Conservation (phyloP, 2,113 vertebrate genomes). For the Procavia capensis region DNA sequence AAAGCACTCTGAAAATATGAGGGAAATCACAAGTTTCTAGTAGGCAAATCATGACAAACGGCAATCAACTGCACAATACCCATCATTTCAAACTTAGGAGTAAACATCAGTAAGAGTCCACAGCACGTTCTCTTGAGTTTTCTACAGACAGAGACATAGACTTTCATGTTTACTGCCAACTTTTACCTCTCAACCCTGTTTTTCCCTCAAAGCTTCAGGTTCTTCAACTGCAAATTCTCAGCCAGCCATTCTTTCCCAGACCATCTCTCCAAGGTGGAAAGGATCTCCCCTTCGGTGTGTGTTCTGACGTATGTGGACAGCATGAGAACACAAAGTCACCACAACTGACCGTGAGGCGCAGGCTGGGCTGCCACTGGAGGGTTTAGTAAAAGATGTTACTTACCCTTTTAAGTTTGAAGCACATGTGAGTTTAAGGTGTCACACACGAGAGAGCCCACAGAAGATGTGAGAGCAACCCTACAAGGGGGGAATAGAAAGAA, state of each 20-base stretch:
- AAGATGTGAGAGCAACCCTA: slow-evolving; percentile 44
- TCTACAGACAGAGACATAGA: not conserved
- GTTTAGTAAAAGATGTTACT: not conserved
- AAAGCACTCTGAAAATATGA: slow-evolving; percentile 50
- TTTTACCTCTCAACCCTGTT: not conserved
- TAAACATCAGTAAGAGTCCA: not conserved
- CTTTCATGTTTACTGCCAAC: not conserved
- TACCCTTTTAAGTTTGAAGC: slow-evolving; percentile 51
- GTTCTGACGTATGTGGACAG: no score
- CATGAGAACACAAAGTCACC: not conserved
- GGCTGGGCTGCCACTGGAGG: not conserved
- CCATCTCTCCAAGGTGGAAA: not conserved
- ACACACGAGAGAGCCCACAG: slow-evolving; percentile 17
- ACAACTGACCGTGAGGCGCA: not conserved
- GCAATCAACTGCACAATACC: not conserved
- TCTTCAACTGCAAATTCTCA: slow-evolving; percentile 4
- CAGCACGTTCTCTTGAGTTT: not conserved
- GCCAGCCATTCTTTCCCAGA: not conserved
- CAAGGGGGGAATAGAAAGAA: not conserved
- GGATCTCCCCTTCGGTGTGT: not conserved
- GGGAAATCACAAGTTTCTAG: not conserved
- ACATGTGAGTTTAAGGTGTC: slow-evolving; percentile 42
- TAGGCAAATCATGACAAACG: not conserved
- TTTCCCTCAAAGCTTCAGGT: not conserved
- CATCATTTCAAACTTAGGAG: not conserved